Evolutionary conservation across 2,797 vertebrate genomes (phyloP), one percentile per base, ranked within the genome.

Genomic region (Eulemur rubriventer): DNA sequence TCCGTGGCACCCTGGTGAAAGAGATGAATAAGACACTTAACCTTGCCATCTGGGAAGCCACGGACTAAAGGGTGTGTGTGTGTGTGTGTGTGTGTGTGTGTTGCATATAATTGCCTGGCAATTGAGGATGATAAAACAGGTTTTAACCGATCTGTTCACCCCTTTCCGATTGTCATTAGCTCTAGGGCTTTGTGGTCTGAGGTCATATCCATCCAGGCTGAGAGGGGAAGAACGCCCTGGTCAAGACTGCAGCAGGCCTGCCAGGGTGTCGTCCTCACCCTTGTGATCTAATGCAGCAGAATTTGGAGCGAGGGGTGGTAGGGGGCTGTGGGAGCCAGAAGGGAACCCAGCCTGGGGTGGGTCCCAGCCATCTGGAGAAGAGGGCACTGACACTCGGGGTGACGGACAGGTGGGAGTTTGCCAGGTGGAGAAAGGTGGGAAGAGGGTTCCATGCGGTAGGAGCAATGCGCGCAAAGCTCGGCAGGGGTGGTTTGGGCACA

Each of bases 141-240:
- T 87, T 61, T 78, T 48, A 61, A 67, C 61, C 57, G 28, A 14
- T 28, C 81, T 30, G 2, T 46, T 73, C 43, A 30, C 20, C 33
- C 78, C 72, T 67, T 88, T 72, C 41, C 59, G 41, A 28, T 61
- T 43, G 35, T 55, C 57, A 7, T 33, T n/a, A 48, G 33, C 41
- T 22, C 59, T 61, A 30, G 61, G 59, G 65, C 8, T n/a, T n/a
- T n/a, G 18, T 2, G 12, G 9, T 22, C 24, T 1, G 55, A 85
- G 83, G 61, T 57, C 38, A 1, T 13, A 3, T 9, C 1, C 11
- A 3, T 4, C n/a, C 33, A 35, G 82, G 52, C 14, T 57, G 4
- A 0, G 17, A 2, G 22, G 46, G 24, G 46, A 35, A 79, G 61
- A 33, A 16, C 0, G 0, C 10, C 7, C 33, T 6, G 2, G 28